A percentile compares a stretch with the other conserved stretches of the same genome.
Evolutionary conservation across 30 jellyfish, hydroid and myxozoan species (phyloP).

Genomic region (Aurelia aurita): DNA sequence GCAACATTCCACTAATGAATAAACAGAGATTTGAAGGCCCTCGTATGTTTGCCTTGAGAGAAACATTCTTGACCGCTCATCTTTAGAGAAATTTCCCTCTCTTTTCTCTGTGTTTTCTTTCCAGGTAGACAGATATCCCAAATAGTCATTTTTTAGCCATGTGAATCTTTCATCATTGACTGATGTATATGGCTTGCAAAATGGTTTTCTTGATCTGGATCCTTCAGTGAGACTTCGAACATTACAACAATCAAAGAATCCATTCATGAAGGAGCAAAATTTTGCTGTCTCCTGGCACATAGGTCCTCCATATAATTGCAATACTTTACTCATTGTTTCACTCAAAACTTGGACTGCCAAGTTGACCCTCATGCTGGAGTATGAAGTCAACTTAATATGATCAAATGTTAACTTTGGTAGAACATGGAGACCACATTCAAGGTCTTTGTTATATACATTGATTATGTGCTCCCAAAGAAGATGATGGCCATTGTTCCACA

Average conservation of each 20-base stretch:
- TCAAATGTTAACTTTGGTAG: conserved; percentile 30
- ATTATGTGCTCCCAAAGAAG: conserved; percentile 15
- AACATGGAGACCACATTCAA: conserved; percentile 19
- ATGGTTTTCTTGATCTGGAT: conserved; percentile 9
- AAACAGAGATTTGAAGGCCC: conserved; percentile 37
- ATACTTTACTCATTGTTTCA: conserved; percentile 10
- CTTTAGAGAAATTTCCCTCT: conserved; percentile 25
- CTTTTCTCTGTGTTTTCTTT: conserved; percentile 42
- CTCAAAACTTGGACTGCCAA: conserved; percentile 57
- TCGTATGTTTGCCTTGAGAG: conserved; percentile 39
- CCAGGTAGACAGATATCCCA: conserved; percentile 2
- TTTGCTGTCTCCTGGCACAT: conserved; percentile 42
- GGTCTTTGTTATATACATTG: conserved; percentile 1
- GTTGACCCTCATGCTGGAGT: conserved; percentile 37
- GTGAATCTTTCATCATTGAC: conserved; percentile 34
- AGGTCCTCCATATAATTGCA: background rate
- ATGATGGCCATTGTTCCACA: conserved; percentile 37
- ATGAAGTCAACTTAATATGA: conserved; percentile 34
- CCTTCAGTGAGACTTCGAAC: conserved; percentile 41
- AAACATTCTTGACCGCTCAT: conserved; percentile 34
- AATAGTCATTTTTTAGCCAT: conserved; percentile 39
- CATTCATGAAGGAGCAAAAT: conserved; percentile 33
- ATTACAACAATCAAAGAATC: conserved; percentile 57
- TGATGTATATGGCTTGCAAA: conserved; percentile 35
- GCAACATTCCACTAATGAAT: conserved; percentile 27